These are phyloP conservation scores for Rynchops niger DNA, from an alignment of 2,113 vertebrate genomes.

Conservation along the genomic window DNA sequence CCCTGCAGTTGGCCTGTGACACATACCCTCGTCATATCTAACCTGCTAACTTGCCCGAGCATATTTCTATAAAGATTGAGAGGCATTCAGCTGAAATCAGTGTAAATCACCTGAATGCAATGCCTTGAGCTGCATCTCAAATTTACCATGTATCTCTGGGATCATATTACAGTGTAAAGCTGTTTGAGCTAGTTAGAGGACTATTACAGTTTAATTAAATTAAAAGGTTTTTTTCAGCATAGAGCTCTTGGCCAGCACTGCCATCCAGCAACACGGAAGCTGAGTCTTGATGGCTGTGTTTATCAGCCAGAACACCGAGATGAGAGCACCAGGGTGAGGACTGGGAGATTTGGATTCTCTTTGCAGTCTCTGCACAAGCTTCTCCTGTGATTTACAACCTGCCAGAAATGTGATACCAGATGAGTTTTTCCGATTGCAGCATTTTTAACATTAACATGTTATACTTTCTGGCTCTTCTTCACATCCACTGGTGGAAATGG, in stretches of 20 bases:
- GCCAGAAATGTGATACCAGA: rapidly evolving
- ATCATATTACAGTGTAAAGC: neutral
- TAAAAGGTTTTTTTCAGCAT: neutral
- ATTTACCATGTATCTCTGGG: neutral
- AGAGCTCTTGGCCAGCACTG: neutral
- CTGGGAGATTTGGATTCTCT: neutral
- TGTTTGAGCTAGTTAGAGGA: neutral
- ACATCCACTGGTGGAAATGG: neutral
- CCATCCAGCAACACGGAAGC: rapidly evolving
- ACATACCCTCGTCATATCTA: neutral
- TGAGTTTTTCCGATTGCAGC: neutral
- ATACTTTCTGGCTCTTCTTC: neutral
- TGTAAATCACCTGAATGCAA: neutral
- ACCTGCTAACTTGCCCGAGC: neutral
- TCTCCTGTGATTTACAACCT: neutral
- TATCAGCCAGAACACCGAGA: neutral
- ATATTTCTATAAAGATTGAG: rapidly evolving
- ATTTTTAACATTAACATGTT: neutral
- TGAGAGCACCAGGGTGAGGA: neutral
- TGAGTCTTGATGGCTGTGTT: neutral
- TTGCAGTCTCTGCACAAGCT: neutral
- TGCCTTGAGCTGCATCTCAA: neutral
- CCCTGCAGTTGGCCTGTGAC: neutral
- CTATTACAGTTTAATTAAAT: neutral
- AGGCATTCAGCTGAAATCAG: neutral